Percentiles rank a stretch among this genome's conserved stretches.
Evolutionary conservation across 2,797 vertebrate species (phyloP).

Genomic region (Ispidina picta): DNA sequence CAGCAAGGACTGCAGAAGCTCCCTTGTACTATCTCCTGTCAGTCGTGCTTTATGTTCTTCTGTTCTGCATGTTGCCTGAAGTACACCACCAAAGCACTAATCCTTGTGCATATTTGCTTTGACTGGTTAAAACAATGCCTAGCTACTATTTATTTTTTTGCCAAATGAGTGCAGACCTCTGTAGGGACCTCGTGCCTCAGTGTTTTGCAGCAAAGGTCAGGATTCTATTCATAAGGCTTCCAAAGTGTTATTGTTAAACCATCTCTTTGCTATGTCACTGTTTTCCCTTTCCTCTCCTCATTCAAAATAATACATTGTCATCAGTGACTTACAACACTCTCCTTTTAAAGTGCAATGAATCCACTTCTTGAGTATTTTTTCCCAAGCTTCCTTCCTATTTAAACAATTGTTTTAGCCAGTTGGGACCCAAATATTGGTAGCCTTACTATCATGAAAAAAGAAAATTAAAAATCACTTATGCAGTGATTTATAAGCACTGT

Average conservation of each 20-base stretch:
- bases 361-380: constrained; percentile 45
- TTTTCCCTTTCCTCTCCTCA: constrained; percentile 70
- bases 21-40: neutral
- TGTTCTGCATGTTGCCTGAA: neutral
- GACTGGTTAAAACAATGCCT: constrained; percentile 33
- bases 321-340: constrained; percentile 30
- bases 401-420: constrained; percentile 55
- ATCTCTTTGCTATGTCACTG: constrained; percentile 71
- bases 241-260: constrained; percentile 69
- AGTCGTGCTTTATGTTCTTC: neutral
- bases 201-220: constrained; percentile 64
- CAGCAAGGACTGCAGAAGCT: neutral
- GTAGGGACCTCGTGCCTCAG: constrained; percentile 34
- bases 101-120: neutral
- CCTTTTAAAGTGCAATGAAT: neutral
- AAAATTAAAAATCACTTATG: neutral
- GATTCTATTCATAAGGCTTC: constrained; percentile 47
- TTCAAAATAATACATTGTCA: constrained; percentile 70
- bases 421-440: constrained; percentile 15
- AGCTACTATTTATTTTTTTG: constrained; percentile 21
- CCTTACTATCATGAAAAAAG: neutral
- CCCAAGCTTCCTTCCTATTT: constrained; percentile 62
- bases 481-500: neutral
- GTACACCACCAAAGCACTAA: neutral
- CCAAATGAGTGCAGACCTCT: constrained; percentile 16